Percentiles rank a stretch among this genome's conserved stretches.
Evolutionary conservation across 2,888 invertebrate genomes (phyloP).

Genomic region (Hermaeophaga mercurialis): DNA sequence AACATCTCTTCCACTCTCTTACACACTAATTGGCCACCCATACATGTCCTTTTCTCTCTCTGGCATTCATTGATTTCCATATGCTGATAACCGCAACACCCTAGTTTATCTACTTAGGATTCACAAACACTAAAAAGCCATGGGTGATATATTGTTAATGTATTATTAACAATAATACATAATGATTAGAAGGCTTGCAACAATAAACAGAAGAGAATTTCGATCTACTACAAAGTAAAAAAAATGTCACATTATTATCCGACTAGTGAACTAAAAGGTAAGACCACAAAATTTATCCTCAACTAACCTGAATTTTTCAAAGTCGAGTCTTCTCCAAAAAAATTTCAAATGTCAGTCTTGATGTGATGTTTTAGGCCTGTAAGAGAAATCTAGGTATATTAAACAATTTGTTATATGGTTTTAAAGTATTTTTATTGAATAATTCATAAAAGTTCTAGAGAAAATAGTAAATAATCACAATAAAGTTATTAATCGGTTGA

Average conservation of each 20-base stretch:
- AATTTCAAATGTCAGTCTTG: conserved; percentile 59
- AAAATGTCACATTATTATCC: not conserved
- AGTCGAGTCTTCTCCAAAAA: conserved; percentile 59
- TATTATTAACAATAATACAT: no score
- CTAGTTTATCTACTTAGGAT: no score
- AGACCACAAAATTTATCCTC: conserved; percentile 59
- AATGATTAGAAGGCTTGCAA: no score
- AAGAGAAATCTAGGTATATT: conserved; percentile 56
- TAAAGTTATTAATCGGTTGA: conserved; percentile 40
- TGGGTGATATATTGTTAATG: no score
- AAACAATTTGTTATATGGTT: conserved; percentile 51
- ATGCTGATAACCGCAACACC: no score
- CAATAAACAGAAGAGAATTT: no score
- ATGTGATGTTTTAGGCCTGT: conserved; percentile 57
- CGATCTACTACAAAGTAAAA: not conserved
- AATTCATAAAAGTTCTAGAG: conserved; percentile 48
- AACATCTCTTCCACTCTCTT: no score
- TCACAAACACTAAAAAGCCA: no score
- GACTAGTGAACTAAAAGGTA: conserved; percentile 51
- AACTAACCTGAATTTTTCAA: conserved; percentile 58
- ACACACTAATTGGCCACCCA: no score
- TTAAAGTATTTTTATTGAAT: conserved; percentile 49
- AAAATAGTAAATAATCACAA: conserved; percentile 51
- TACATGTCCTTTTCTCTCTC: no score
- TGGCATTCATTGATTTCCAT: no score